A percentile compares a stretch with the other conserved stretches of the same genome.
phyloP scores from a whole-genome alignment of 2,888 invertebrate genomes.

The Autographa pulchrina region DNA sequence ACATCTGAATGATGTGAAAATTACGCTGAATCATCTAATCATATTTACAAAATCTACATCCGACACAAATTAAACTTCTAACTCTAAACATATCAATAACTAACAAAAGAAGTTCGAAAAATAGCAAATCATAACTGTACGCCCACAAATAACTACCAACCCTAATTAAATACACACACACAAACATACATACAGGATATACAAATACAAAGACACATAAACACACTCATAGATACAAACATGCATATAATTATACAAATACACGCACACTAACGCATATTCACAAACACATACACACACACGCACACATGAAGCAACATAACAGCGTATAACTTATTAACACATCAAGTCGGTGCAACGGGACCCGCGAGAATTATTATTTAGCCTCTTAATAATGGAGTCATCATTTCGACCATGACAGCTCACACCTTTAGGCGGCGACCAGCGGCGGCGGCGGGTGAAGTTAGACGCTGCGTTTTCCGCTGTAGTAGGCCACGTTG shows the following conservation, averaged over 20 bases:
- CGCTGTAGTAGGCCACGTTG: too few species aligned
- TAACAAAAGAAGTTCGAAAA: conserved; percentile 53
- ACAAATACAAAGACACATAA: conserved; percentile 47
- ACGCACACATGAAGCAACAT: conserved; percentile 63
- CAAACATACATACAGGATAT: conserved; percentile 14
- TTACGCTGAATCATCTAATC: conserved; percentile 40
- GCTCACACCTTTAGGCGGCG: conserved; percentile 81
- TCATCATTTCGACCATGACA: conserved; percentile 87
- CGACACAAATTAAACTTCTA: conserved; percentile 39
- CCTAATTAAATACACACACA: conserved; percentile 69
- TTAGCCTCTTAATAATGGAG: conserved; percentile 87
- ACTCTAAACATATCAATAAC: conserved; percentile 55
- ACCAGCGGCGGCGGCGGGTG: too few species aligned
- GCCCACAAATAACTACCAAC: conserved; percentile 63
- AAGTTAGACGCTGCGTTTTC: too few species aligned
- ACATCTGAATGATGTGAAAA: background rate
- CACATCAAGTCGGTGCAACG: conserved; percentile 75
- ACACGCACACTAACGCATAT: conserved; percentile 35
- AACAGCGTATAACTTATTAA: conserved; percentile 74
- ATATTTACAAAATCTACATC: conserved; percentile 22
- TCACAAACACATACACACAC: conserved; percentile 30
- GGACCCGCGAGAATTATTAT: conserved; percentile 80
- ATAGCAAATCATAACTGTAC: conserved; percentile 54
- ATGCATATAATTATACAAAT: conserved; percentile 38
- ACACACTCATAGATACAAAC: conserved; percentile 34